Conservation (phyloP, 2,888 invertebrate species). For the Leptodirus hochenwartii region DNA sequence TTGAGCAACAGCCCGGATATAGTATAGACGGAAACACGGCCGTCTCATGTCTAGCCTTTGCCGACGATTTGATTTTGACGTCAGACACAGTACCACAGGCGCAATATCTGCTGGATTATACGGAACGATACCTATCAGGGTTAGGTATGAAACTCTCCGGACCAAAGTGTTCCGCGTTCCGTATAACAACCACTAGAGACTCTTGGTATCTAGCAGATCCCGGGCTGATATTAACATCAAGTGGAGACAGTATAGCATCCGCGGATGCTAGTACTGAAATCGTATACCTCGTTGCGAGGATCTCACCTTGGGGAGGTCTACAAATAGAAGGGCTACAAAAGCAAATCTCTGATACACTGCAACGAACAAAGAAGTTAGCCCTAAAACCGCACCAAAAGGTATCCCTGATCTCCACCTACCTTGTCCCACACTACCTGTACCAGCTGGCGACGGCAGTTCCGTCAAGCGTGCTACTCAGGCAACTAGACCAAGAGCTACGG, state of each 20-base stretch:
- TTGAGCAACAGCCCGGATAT: too few species aligned
- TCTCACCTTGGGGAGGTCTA: slow-evolving; percentile 17
- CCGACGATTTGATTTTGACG: too few species aligned
- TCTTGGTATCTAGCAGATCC: slow-evolving; percentile 18
- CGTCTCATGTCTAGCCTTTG: too few species aligned
- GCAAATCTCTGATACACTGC: slow-evolving; percentile 12
- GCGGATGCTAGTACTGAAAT: slow-evolving; percentile 15
- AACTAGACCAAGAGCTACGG: slow-evolving; percentile 17
- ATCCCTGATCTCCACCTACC: slow-evolving; percentile 19
- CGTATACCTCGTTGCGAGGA: slow-evolving; percentile 17
- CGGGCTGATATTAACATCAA: slow-evolving; percentile 11
- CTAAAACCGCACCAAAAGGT: slow-evolving; percentile 24
- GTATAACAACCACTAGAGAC: slow-evolving; percentile 13
- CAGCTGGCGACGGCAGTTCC: slow-evolving; percentile 18
- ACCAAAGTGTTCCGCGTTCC: slow-evolving; percentile 13
- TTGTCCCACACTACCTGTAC: slow-evolving; percentile 23
- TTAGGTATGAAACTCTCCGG: slow-evolving; percentile 9
- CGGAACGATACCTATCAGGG: slow-evolving; percentile 14
- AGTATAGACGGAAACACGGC: too few species aligned
- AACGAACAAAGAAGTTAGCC: slow-evolving; percentile 16
- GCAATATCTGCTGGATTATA: slow-evolving; percentile 15
- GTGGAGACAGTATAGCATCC: slow-evolving; percentile 14
- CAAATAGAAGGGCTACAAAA: slow-evolving; percentile 10
- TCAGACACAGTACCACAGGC: slow-evolving; percentile 18
- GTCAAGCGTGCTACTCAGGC: slow-evolving; percentile 11